Base-by-base conservation (phyloP, 2,888 invertebrate genomes). In the Yponomeuta sedellus region DNA sequence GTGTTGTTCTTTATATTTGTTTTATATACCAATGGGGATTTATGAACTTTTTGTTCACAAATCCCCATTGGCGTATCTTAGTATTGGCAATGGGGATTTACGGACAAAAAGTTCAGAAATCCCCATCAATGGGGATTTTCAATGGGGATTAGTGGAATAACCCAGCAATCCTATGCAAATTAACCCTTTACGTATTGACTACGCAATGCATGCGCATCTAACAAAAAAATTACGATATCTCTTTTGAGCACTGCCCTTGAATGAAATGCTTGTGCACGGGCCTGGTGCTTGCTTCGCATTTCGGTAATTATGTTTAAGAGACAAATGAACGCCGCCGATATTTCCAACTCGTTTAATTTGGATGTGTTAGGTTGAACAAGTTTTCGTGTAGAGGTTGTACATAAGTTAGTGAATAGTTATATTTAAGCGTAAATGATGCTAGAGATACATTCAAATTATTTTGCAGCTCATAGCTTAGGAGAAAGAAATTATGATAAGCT, bases 371-470 rank as follows among this genome's bases (percentile, higher is more conserved):
- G 77, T 73, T 84, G 86, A 88, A 87, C 87, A 83, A 86, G n/a
- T 87, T 85, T 82, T 78, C 75, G 78, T 78, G 78, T 83, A 85
- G 79, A 83, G 72, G 76, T 79, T 90, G 90, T 90, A 90, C 78
- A 90, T 89, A 90, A 89, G 83, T 88, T 88, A 86, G 81, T 83
- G 56, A 52, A 75, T 88, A 88, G 80, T 73, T 86, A 87, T 78
- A 70, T 71, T 71, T 87, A 87, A 85, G 85, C 77, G 77, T 88
- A 86, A 86, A 72, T 28, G 73, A 84, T 83, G 86, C 86, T 90
- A 89, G 88, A 77, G 79, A 78, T 82, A 86, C 86, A 81, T 86
- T 83, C 75, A 79, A 78, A 78, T 88, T 88, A 83, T 87, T 87
- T 89, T 87, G 88, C 89, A 82, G 80, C 80, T 76, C 77, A 83